These are phyloP conservation scores for Drosophila willistoni DNA, from an alignment of 1,140 invertebrate species.

Conservation along the genomic window DNA sequence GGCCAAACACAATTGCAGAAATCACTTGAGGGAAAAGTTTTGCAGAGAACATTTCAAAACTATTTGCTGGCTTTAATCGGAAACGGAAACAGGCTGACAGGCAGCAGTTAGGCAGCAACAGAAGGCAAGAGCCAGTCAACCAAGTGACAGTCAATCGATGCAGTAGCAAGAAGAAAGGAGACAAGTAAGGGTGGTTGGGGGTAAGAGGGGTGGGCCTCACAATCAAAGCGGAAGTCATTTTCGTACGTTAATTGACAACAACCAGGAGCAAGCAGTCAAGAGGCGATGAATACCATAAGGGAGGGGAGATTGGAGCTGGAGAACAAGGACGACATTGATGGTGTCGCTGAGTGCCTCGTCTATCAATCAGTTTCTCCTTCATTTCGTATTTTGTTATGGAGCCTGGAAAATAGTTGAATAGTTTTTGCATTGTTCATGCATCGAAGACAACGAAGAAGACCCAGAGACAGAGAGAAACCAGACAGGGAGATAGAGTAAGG, in stretches of 20 bases:
- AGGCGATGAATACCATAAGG: not conserved
- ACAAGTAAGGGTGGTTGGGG: not conserved
- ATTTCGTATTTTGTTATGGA: constrained; percentile 66
- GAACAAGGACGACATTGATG: constrained; percentile 53
- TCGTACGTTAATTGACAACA: constrained; percentile 81
- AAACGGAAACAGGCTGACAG: constrained; percentile 78
- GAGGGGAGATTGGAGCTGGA: constrained; percentile 25
- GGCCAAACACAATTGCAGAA: constrained; percentile 61
- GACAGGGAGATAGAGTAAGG: constrained; percentile 9
- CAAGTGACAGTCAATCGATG: constrained; percentile 21
- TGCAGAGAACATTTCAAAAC: constrained; percentile 56
- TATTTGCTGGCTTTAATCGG: constrained; percentile 79
- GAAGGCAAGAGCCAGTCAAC: constrained; percentile 13
- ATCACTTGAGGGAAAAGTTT: constrained; percentile 42
- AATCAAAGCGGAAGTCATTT: constrained; percentile 81
- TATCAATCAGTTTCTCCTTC: constrained; percentile 65
- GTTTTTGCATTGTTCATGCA: constrained; percentile 69
- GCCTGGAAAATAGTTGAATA: constrained; percentile 65
- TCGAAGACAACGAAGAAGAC: not conserved
- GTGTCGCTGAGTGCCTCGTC: constrained; percentile 70
- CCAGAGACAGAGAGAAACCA: not conserved
- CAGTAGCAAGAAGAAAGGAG: not conserved
- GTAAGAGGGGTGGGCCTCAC: constrained; percentile 36
- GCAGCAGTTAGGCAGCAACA: constrained; percentile 46
- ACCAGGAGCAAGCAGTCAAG: constrained; percentile 17